Conservation (phyloP, 2,888 invertebrate species). For the Galerucella calmariensis region DNA sequence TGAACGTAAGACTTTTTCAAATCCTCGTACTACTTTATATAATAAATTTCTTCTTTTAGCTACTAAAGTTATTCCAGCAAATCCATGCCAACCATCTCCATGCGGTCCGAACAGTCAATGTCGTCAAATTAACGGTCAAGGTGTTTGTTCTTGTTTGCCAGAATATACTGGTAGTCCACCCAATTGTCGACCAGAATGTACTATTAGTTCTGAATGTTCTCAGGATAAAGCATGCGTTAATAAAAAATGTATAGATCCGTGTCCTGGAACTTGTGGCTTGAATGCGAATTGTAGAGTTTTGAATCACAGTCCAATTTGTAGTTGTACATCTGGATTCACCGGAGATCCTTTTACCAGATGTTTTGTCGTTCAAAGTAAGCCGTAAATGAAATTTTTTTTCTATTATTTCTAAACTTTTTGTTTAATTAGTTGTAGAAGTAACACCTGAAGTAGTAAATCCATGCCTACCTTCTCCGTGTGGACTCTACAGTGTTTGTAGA, state of each 20-base stretch:
- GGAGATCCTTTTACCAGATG: slow-evolving; percentile 79
- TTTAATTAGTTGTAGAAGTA: slow-evolving; percentile 50
- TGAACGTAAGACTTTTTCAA: slow-evolving; percentile 52
- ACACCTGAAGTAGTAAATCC: slow-evolving; percentile 69
- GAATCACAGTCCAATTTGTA: slow-evolving; percentile 80
- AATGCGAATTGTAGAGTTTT: slow-evolving; percentile 78
- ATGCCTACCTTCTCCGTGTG: slow-evolving; percentile 83
- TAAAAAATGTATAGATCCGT: slow-evolving; percentile 79
- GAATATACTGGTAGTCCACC: slow-evolving; percentile 77
- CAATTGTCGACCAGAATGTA: slow-evolving; percentile 78
- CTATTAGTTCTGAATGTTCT: slow-evolving; percentile 76
- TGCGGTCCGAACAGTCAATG: slow-evolving; percentile 82
- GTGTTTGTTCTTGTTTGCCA: slow-evolving; percentile 76
- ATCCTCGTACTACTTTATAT: not conserved
- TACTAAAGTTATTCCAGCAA: slow-evolving; percentile 58
- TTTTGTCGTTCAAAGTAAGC: slow-evolving; percentile 53
- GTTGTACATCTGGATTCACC: slow-evolving; percentile 71
- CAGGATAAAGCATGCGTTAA: slow-evolving; percentile 76
- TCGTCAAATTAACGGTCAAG: slow-evolving; percentile 66
- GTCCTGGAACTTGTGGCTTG: slow-evolving; percentile 77
- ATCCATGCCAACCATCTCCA: slow-evolving; percentile 77
- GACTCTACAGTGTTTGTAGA: slow-evolving; percentile 79
- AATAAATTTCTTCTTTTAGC: slow-evolving; percentile 45
- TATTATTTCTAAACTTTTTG: not conserved
- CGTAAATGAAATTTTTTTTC: not conserved